Evolutionary conservation across 2,888 invertebrate genomes (phyloP), one percentile per base, ranked within the genome.

Genomic region (Polymixis flavicincta): DNA sequence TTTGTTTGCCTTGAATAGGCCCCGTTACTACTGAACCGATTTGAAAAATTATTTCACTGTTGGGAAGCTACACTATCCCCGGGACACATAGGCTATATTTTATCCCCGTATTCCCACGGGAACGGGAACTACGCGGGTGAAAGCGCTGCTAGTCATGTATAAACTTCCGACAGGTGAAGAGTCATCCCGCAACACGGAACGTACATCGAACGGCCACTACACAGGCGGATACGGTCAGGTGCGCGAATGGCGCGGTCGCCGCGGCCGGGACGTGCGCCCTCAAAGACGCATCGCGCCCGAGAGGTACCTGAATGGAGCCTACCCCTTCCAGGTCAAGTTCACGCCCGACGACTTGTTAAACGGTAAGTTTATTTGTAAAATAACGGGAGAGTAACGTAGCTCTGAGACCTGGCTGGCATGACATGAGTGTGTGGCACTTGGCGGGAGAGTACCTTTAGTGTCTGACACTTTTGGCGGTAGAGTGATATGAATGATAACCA

Each of bases 231-330:
- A 84, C 74, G 80, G 69, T 66, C 80, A 78, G 80, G 86, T 64
- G 79, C 70, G 85, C 68, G 87, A 76, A 50, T 86, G 88, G 87
- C 82, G 90, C 71, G 85, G 88, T 80, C 85, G 89, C 85, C 86
- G 89, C 75, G 80, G 86, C 63, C 84, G 89, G 45, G 84, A 87
- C 82, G 71, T 86, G 76, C 92, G 92, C 50, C 89, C 90, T 86
- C 88, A 89, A 85, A 91, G 94, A 48, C 93, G 95, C 75, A 88
- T 92, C 74, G 93, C 97, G n/a, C 97, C 97, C 63, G 98, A 98
- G 92, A 96, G 97, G 67, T 98, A 97, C 94, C 96, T 98, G 86
- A 97, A 97, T 66, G 97, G 97, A 84, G 95, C 97, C 0, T 97
- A 97, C 91, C 96, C 98, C 68, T 96, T 98, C 89, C 97, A 97